These are phyloP conservation scores for Nothocercus nigrocapillus DNA, from an alignment of 2,113 vertebrate genomes.

Conservation along the genomic window DNA sequence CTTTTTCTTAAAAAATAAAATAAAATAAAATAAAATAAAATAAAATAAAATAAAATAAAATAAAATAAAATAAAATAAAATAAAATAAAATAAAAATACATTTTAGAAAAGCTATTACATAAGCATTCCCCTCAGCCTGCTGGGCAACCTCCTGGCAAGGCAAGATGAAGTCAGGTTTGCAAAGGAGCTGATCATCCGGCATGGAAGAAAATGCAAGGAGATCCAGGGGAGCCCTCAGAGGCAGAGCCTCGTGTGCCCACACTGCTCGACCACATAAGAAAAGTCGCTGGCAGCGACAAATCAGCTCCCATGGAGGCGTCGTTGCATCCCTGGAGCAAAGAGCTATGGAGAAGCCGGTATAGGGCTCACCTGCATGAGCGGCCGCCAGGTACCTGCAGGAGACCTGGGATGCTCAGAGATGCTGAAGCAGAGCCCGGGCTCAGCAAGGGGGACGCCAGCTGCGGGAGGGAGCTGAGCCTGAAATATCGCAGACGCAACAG, in stretches of 20 bases:
- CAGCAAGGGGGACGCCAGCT: background rate
- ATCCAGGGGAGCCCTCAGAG: background rate
- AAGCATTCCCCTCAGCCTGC: background rate
- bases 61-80: too few relatives aligned
- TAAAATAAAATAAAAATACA: too few relatives aligned
- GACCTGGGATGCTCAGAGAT: background rate
- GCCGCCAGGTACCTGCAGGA: background rate
- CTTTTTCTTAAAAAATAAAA: background rate
- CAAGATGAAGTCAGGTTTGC: background rate
- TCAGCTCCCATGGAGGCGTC: background rate
- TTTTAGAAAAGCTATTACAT: background rate
- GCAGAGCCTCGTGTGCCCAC: background rate
- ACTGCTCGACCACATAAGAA: slow-evolving; percentile 20
- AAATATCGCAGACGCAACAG: slow-evolving; percentile 60
- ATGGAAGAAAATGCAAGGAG: background rate
- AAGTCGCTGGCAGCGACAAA: background rate
- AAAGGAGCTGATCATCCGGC: background rate
- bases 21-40: too few relatives aligned
- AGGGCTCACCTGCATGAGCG: background rate
- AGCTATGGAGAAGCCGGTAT: background rate
- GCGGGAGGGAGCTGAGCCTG: background rate
- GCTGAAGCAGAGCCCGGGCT: background rate
- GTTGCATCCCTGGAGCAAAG: background rate
- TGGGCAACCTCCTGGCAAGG: background rate
- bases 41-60: too few relatives aligned